A percentile compares a stretch with the other conserved stretches of the same genome.
These are phyloP conservation scores for Notarius lentiginosus DNA, from an alignment of 2,113 vertebrate species.

Conservation along the genomic window DNA sequence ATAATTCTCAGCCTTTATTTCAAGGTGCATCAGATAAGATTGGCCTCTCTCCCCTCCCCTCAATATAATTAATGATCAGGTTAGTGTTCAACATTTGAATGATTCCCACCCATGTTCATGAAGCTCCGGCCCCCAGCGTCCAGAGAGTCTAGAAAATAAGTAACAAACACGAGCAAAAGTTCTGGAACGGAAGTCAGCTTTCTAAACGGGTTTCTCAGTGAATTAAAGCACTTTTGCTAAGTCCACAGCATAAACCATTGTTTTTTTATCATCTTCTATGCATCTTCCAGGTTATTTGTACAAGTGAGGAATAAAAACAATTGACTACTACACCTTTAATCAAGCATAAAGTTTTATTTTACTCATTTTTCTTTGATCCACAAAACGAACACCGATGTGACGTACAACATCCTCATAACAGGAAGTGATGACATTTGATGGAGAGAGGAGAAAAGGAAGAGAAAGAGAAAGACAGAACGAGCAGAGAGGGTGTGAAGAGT, in stretches of 20 bases:
- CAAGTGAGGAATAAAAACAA: background rate
- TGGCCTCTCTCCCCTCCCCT: too few species aligned
- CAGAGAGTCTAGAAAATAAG: background rate
- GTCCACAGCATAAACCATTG: background rate
- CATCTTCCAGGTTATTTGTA: background rate
- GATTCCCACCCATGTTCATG: too few species aligned
- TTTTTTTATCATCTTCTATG: background rate
- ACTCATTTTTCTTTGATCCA: background rate
- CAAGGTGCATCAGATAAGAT: background rate
- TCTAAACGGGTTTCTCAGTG: background rate
- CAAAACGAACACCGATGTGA: background rate
- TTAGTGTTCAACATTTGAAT: too few species aligned
- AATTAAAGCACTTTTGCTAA: background rate
- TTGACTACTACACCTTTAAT: background rate
- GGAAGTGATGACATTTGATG: conserved; percentile 9
- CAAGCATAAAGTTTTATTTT: background rate
- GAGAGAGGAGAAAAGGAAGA: background rate
- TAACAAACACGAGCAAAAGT: background rate
- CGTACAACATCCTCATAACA: background rate
- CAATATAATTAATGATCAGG: background rate
- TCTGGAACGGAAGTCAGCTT: background rate
- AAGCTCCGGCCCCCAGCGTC: background rate
- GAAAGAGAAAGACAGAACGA: background rate
- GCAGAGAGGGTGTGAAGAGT: background rate
- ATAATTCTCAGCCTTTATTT: background rate